Base-by-base conservation (phyloP, 1,140 invertebrate species). In the Trinorchestia longiramus region DNA sequence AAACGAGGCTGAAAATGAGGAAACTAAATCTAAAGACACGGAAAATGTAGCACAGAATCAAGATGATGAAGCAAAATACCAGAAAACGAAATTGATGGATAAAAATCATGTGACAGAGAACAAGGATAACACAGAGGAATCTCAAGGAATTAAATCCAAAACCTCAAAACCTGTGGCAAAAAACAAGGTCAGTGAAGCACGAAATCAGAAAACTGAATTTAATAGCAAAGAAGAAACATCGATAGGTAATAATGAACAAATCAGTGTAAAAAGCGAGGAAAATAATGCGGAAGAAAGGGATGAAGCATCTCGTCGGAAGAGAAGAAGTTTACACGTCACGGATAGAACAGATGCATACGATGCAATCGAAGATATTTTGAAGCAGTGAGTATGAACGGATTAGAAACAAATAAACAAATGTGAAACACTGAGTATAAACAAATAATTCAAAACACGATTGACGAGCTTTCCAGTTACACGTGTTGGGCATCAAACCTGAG, bases 321-420 rank as follows among this genome's bases (percentile, higher is more conserved):
- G 1, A 36, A 94, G 44, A 43, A 94, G 92, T 47, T 43, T 47
- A 19, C 92, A 94, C 36, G 92, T 94, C 1, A 47, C 44, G 43
- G 43, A 94, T 44, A 94, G 92, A 36, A 43, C 3, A 43, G 92
- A 94, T 94, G 92, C 44, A 11, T 94, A 94, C 92, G 44, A 94
- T 0, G 43, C 44, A 19, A 17, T 94, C 8, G 92, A 94, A 94
- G 43, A 40, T n/a, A 11, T 94, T 28, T 47, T 94, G 44, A 1
- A 11, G 11, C 8, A 47, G 92, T 94, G 44, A 90, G 88, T 90
- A 3, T 90, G 28, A 3, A 53, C 47, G 6, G 47, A 53, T n/a
- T n/a, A n/a, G n/a, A n/a, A n/a, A n/a, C n/a, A n/a, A n/a, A n/a
- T n/a, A n/a, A n/a, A n/a, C n/a, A n/a, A n/a, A n/a, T n/a, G n/a